Evolutionary conservation across 2,797 vertebrate genomes (phyloP).

Genomic region (Petrocephalus schoutedeni): DNA sequence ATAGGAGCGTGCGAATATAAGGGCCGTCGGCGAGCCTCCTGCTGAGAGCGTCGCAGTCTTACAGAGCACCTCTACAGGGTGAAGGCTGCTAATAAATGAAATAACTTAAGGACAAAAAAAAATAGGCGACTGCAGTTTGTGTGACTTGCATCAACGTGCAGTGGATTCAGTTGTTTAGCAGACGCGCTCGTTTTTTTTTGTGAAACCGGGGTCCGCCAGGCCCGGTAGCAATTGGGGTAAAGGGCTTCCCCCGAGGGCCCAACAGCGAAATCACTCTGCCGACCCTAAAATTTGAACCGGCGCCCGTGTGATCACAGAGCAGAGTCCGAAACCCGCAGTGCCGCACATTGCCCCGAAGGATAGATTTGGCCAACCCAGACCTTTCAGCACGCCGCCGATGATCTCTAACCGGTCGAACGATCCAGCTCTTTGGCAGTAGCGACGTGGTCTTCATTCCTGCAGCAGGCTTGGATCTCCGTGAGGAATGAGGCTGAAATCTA

Average conservation of each 20-base stretch:
- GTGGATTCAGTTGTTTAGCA: not conserved
- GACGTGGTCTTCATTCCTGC: not conserved
- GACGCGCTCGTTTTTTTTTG: not conserved
- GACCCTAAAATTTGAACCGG: not conserved
- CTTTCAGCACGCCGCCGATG: not conserved
- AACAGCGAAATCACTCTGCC: not conserved
- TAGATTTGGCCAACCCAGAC: not conserved
- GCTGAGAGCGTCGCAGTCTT: not conserved
- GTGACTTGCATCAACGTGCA: not conserved
- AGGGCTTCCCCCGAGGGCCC: not conserved
- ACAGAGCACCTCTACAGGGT: not conserved
- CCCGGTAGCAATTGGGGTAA: not conserved
- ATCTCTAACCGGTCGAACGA: not conserved
- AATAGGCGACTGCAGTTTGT: not conserved
- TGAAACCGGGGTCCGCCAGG: not conserved
- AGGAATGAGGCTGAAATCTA: not conserved
- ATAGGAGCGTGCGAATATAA: not conserved
- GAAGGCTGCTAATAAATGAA: not conserved
- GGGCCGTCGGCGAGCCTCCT: not conserved
- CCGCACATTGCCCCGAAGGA: not conserved
- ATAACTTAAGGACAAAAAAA: no score
- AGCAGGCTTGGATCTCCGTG: not conserved
- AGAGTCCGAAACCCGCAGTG: not conserved
- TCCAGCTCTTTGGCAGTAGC: not conserved
- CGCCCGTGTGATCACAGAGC: not conserved